Conservation (phyloP, 1,140 invertebrate species). For the Cotesia typhae region DNA sequence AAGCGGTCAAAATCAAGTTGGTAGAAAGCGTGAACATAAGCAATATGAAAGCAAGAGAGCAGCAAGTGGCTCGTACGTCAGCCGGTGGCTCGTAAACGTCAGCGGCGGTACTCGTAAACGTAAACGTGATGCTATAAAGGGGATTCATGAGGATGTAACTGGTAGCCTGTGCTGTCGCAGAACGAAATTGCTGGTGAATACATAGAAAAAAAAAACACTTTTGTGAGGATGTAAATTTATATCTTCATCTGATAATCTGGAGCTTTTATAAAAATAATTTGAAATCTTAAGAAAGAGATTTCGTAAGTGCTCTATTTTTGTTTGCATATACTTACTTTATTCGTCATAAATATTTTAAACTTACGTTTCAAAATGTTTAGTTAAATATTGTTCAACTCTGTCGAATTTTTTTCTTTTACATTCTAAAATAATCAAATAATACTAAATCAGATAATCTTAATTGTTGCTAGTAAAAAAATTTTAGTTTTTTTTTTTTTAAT, state of each 20-base stretch:
- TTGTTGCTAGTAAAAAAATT: too few relatives aligned
- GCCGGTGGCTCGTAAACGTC: conserved; percentile 68
- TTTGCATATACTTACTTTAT: too few relatives aligned
- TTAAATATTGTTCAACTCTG: too few relatives aligned
- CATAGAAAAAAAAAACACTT: conserved; percentile 14
- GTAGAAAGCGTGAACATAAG: conserved; percentile 53
- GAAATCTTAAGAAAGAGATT: too few relatives aligned
- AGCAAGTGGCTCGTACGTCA: conserved; percentile 68
- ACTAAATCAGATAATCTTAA: too few relatives aligned
- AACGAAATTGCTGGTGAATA: conserved; percentile 50
- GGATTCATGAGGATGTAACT: conserved; percentile 58
- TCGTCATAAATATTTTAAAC: too few relatives aligned
- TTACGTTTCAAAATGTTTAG: too few relatives aligned
- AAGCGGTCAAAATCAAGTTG: conserved; percentile 39
- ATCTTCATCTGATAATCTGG: conserved; percentile 39
- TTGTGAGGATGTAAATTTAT: conserved; percentile 35
- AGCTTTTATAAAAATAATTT: too few relatives aligned
- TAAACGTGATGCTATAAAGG: conserved; percentile 68
- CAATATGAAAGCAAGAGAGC: conserved; percentile 58
- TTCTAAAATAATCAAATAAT: too few relatives aligned
- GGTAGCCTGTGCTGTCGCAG: conserved; percentile 58
- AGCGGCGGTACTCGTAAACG: conserved; percentile 67
- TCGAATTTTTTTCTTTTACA: too few relatives aligned
- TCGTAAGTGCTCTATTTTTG: too few relatives aligned
- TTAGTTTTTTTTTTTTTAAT: too few relatives aligned